Base-by-base conservation (phyloP, 2,888 invertebrate species). In the Mamestra brassicae region DNA sequence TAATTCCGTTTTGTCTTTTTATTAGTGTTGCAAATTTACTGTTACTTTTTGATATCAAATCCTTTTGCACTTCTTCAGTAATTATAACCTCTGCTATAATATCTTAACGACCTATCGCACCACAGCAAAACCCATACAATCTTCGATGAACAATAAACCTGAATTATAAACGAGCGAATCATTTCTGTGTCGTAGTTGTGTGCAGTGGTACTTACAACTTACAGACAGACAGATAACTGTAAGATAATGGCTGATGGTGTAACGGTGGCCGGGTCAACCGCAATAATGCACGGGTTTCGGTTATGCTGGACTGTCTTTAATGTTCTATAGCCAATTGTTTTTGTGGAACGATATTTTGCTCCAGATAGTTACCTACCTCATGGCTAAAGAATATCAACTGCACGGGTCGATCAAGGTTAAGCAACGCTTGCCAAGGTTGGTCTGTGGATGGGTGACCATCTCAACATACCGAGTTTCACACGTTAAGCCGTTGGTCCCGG, bases 201-300 rank as follows among this genome's bases (percentile, higher is more conserved):
- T 45, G n/a, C 52, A 65, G 45, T 60, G 7, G 66, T 66, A 54
- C 52, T 52, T 36, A 47, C 45, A 8, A 47, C 47, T 11, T 3
- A 13, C 47, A 47, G 47, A 47, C 34, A 47, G 47, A 58, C 61
- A 68, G 66, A 69, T 88, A 89, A 89, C 89, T 83, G 89, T 88
- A 88, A 81, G 74, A 74, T 88, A 89, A 88, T 89, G 60, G 85
- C 11, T n/a, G 50, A 42, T 81, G 74, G 78, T 82, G 75, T 89
- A 89, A 89, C 89, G 89, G 89, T 73, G 65, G 75, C 63, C 60
- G 69, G 74, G 87, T 79, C 84, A 84, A 88, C 81, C 85, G 80
- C 89, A 83, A 86, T 87, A 89, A 85, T 85, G 82, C 89, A 81
- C 89, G 77, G 73, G 70, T 60, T 71, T 79, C 60, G 80, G 87